Evolutionary conservation across 2,113 vertebrate species (phyloP), one percentile per base, ranked within the genome.

Genomic region (Hemiscyllium ocellatum): DNA sequence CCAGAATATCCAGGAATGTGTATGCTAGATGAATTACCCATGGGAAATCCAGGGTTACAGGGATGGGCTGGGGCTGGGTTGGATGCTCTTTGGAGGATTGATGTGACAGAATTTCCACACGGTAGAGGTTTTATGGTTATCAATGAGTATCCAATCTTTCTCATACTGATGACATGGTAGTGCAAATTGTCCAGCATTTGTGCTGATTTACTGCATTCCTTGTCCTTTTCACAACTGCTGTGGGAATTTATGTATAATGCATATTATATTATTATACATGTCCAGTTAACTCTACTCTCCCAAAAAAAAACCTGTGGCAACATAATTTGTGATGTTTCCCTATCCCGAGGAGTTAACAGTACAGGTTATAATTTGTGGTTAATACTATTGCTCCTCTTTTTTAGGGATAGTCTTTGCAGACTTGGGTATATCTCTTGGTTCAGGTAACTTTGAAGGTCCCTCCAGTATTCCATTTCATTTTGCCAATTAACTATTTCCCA

Each of bases 401-500:
- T 89, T 90, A 15, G 68, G 13, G n/a, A 68, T 33, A 93, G 52
- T 72, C 37, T 70, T 69, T 42, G 68, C 94, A 72, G 94, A 72
- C 69, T 72, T 24, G 72, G 42, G 24, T 70, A 29, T 68, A 95
- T 42, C 42, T 24, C 47, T 72, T 95, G 69, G 42, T 72, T 95
- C 47, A 72, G 37, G 12, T 95, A 72, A 50, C 50, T 95, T 26
- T 95, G 69, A 50, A 72, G 69, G 22, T 95, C 24, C 94, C 69
- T 68, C n/a, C 8, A 52, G 69, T 42, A 47, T 95, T 95, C 94
- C 42, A 76, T 69, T 95, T 52, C 47, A 95, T 70, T 95, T 95
- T 95, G 94, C 94, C 69, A 95, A 52, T 95, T 95, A 95, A 95
- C 68, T 37, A 52, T 50, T 70, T 50, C 93, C 66, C 65, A n/a